Base-by-base conservation (phyloP, 2,797 vertebrate genomes). In the Orientallactaga sibirica region DNA sequence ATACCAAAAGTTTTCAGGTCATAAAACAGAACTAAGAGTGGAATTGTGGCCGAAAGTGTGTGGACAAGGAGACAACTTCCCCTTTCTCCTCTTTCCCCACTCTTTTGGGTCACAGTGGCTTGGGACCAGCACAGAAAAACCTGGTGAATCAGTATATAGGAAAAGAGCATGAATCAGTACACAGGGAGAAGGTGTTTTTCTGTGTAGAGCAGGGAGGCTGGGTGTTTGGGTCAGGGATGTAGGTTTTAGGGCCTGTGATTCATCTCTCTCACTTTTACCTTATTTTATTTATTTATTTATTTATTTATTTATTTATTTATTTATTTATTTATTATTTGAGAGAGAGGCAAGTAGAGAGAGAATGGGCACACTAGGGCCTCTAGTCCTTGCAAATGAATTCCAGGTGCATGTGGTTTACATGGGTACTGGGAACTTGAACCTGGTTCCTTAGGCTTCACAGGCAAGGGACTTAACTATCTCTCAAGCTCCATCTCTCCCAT, bases 1-100 rank as follows among this genome's bases (percentile, higher is more conserved):
- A 78, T 11, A n/a, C 29, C n/a, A 25, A 90, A 25, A 41, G 3
- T 25, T 66, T 78, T 61, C 25, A 29, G 25, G 41, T 43, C 43
- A 24, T 68, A 55, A 87, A 37, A 91, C 2, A 48, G 76, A 90
- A 89, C 64, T 27, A 83, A 86, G 66, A 93, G 15, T 82, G 7
- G 61, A 79, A 64, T 18, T 77, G 48, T 66, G 48, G 55, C 27
- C 55, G 94, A 70, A 91, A 70, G 64, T 1, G 1, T 92, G 79
- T 86, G 80, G 33, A 83, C 41, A 87, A 19, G 52, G 18, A 90
- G 25, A 61, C 58, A 10, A 24, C 29, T 43, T 66, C 33, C 52
- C n/a, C 19, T 70, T 41, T 8, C 7, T 3, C 27, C 24, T 66
- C 41, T 71, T 58, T 37, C n/a, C 24, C 22, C 19, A 52, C 22